Evolutionary conservation across 2,797 vertebrate species (phyloP), one percentile per base, ranked within the genome.

Genomic region (Myoxocephalus aenaeus): DNA sequence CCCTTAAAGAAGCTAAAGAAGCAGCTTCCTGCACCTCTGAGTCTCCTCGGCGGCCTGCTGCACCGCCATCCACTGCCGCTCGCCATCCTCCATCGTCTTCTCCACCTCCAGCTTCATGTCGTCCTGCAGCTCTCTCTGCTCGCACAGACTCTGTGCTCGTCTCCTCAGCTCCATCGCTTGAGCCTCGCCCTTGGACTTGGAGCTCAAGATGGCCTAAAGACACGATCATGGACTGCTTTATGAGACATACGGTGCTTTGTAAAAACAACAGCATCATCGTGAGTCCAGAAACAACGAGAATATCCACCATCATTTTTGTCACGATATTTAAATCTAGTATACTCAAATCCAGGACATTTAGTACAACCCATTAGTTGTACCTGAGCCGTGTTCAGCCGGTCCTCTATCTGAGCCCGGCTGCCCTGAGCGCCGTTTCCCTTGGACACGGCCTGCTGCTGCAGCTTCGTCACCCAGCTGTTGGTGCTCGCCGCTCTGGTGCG

Each of bases 141-240:
- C 75, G 73, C 78, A 91, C 32, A 96, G 83, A 83, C 77, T 87
- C 76, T 92, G 63, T 0, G 57, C 91, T 71, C 82, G 90, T 20
- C 17, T 92, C 69, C 77, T 88, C 73, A 96, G 79, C 36, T 86
- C 91, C 82, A 85, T 87, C 82, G 97, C 78, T 85, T 95, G 96
- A 66, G 80, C 58, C 8, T 96, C 94, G 12, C 95, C 96, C 42
- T 91, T 93, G 25, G 94, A 89, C 84, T 82, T 96, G 46, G 92
- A 93, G 86, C 73, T 86, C 76, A 96, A 74, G 66, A 97, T 92
- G 82, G 88, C 87, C 97, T 99, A 8, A 69, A 72, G 6, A 78
- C 48, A 87, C 7, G 71, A 34, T 14, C 34, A 53, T 5, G 13
- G 2, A 22, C 1, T 13, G 20, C 32, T 46, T 56, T 0, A 44